These are phyloP conservation scores for Taeniopygia guttata DNA, from an alignment of 2,797 vertebrate species.

Conservation along the genomic window DNA sequence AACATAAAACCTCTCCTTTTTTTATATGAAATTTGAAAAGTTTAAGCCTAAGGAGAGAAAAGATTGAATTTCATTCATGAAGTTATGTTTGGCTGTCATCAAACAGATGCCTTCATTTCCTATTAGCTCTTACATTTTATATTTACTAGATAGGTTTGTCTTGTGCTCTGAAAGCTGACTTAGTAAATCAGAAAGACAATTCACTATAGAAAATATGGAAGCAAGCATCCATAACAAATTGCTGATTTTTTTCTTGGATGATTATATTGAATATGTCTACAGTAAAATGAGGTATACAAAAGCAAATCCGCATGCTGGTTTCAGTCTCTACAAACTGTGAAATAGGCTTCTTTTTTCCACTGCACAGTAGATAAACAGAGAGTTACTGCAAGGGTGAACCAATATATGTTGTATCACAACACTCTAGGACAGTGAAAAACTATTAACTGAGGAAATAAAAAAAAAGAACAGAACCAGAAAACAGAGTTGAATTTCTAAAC, in stretches of 20 bases:
- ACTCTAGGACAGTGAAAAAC: neutral
- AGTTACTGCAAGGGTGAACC: neutral
- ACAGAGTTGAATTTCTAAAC: neutral
- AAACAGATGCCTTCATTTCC: neutral
- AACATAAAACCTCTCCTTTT: neutral
- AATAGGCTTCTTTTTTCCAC: neutral
- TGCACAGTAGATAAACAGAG: conserved; percentile 20
- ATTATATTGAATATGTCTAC: neutral
- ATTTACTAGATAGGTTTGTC: neutral
- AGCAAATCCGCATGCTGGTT: conserved; percentile 1
- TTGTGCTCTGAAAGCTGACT: neutral
- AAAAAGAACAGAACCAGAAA: neutral
- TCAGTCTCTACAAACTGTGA: conserved; percentile 5
- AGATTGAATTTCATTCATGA: neutral
- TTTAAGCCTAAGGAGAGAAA: neutral
- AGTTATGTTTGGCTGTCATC: neutral
- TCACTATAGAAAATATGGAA: neutral
- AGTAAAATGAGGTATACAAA: neutral
- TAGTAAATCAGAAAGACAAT: neutral
- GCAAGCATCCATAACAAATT: neutral
- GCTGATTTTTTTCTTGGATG: neutral
- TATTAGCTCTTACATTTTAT: conserved; percentile 5
- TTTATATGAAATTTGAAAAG: neutral
- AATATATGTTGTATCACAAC: neutral
- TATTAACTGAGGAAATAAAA: neutral